Evolutionary conservation across 2,113 vertebrate genomes (phyloP).

Genomic region (Monarcha castaneiventris): DNA sequence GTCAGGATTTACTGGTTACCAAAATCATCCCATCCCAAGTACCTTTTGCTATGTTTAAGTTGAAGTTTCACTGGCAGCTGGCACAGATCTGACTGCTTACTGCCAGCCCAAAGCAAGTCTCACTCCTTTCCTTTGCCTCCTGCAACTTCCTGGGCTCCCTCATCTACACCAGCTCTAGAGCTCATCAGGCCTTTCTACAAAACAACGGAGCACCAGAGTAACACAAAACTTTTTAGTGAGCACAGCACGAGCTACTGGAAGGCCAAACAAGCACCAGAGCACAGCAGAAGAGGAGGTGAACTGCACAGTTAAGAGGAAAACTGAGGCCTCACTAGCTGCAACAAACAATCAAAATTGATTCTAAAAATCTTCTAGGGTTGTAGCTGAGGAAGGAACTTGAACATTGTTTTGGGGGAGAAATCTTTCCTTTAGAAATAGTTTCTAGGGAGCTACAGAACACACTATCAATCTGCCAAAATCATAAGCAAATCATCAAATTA

Average conservation of each 20-base stretch:
- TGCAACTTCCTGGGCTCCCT: neutral
- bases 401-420: neutral
- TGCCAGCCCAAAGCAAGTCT: neutral
- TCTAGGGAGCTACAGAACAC: neutral
- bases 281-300: neutral
- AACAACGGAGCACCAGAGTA: neutral
- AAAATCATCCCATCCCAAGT: neutral
- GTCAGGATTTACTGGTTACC: neutral
- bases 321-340: neutral
- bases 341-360: neutral
- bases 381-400: neutral
- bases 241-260: neutral
- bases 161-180: neutral
- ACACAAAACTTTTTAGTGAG: neutral
- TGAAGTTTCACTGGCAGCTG: neutral
- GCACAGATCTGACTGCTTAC: neutral
- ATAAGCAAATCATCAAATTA: neutral
- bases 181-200: neutral
- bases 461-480: neutral
- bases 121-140: neutral
- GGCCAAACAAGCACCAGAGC: neutral
- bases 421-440: neutral
- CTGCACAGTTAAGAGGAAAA: neutral
- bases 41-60: neutral
- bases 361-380: neutral